phyloP scores from a whole-genome alignment of 1,140 invertebrate genomes.

The Campoletis sonorensis region DNA sequence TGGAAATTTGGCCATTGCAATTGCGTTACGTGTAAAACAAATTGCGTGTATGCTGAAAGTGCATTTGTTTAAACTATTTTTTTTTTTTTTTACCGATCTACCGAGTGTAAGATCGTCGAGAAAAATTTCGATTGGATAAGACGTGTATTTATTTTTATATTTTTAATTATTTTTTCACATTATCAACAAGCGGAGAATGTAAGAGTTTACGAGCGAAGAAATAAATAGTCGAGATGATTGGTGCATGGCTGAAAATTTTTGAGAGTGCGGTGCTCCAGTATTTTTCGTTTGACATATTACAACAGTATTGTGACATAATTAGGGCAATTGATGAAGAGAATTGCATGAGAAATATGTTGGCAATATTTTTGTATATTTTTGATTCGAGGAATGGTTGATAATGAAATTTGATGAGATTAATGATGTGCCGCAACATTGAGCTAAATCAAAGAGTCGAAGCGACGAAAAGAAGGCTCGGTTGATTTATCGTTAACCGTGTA shows the following conservation, averaged over 20 bases:
- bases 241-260: constrained; percentile 1
- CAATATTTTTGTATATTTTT: background rate
- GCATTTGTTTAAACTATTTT: too few relatives aligned
- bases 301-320: background rate
- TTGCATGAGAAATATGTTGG: background rate
- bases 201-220: background rate
- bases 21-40: too few relatives aligned
- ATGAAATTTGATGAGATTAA: constrained; percentile 46
- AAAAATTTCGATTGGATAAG: too few relatives aligned
- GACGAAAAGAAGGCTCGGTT: constrained; percentile 27
- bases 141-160: too few relatives aligned
- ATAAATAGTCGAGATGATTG: background rate
- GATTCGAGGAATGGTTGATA: constrained; percentile 24
- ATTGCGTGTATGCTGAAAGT: too few relatives aligned
- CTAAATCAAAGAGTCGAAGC: constrained; percentile 50
- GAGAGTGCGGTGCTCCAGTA: background rate
- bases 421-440: constrained; percentile 50
- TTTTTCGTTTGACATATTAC: background rate
- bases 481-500: background rate
- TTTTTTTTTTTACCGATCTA: too few relatives aligned
- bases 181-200: background rate
- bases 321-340: background rate
- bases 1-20: too few relatives aligned
- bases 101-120: too few relatives aligned
- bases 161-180: background rate